Base-by-base conservation (phyloP, 2,113 vertebrate species). In the Kryptolebias marmoratus region DNA sequence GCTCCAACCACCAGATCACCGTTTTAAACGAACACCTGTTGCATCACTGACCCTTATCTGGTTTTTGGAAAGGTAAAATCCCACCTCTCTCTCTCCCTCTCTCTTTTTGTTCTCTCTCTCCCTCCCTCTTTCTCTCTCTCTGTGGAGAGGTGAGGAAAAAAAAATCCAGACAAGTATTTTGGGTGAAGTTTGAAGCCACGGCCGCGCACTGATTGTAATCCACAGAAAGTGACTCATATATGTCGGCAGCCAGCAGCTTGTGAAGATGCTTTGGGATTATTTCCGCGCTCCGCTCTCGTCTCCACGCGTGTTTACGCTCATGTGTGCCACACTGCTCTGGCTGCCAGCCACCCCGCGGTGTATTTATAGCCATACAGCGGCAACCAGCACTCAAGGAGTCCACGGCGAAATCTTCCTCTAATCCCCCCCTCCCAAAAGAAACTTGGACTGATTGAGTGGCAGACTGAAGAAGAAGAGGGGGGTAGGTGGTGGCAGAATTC, bases 311-410 rank as follows among this genome's bases (percentile, higher is more conserved):
- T 88, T 87, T 90, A 81, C 81, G 82, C 64, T 88, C 81, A 59
- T 82, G 57, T 62, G 77, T 73, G 73, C 80, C 47, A 60, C 83
- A 63, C 88, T 87, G 85, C 76, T 49, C 82, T 85, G 91, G 90
- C 87, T 84, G 65, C 60, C 59, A 57, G 82, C 90, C 87, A 80
- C 80, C 68, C 66, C 48, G 42, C 80, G 53, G 86, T 27, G n/a
- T 88, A 89, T 92, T 90, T 88, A 81, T 88, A 91, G 83, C 59
- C 81, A 27, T 66, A 71, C 84, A 80, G 81, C 64, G 71, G 84
- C 15, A 71, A 82, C 63, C 84, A 65, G 62, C 89, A 75, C 85
- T 76, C 79, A 75, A 87, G 85, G 89, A 88, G 84, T 84, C 89
- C 80, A 60, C 79, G 75, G 62, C 47, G 63, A 84, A 71, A 61